Base-by-base conservation (phyloP, 2,888 invertebrate genomes). In the Apamea epomidion region DNA sequence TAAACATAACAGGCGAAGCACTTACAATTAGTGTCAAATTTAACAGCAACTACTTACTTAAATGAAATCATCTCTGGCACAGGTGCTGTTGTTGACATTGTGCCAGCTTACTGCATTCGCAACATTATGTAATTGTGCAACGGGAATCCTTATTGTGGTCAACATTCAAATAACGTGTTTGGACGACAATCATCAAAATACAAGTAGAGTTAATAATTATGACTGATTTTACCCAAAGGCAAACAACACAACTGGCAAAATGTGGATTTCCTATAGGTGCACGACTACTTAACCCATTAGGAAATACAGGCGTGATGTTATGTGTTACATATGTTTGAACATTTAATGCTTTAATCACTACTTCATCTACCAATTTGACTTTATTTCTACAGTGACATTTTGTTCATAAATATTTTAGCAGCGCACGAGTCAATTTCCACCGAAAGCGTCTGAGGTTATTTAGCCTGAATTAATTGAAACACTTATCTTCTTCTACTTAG, bases 21-120 rank as follows among this genome's bases (percentile, higher is more conserved):
- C 21, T 69, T 29, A 25, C 60, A 54, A 60, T 78, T 60, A 69
- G n/a, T 83, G 65, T 29, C 82, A 83, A 70, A 81, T 29, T 25
- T 21, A 76, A 3, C 37, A 69, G 60, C 45, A 83, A 74, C 74
- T 64, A 76, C 51, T 71, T 64, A 76, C 51, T 71, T 72, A 37
- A 83, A 78, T 62, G 29, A 83, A 82, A 37, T 67, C 51, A 54
- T 21, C 29, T 67, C 54, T 71, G 78, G 60, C 54, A 68, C 78
- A 83, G 71, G 67, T 72, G 54, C 62, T 83, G 25, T 12, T 65
- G 58, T 78, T 78, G 82, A 54, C 45, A 78, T 10, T 72, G 45
- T 77, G 68, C 78, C 78, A 82, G 71, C 67, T 67, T 32, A 62
- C 60, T n/a, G 71, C 62, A 68, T 48, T 72, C 16, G 45, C 25